These are phyloP conservation scores for Mormyrops boulengeri DNA, from an alignment of 2,797 vertebrate genomes.

Conservation along the genomic window DNA sequence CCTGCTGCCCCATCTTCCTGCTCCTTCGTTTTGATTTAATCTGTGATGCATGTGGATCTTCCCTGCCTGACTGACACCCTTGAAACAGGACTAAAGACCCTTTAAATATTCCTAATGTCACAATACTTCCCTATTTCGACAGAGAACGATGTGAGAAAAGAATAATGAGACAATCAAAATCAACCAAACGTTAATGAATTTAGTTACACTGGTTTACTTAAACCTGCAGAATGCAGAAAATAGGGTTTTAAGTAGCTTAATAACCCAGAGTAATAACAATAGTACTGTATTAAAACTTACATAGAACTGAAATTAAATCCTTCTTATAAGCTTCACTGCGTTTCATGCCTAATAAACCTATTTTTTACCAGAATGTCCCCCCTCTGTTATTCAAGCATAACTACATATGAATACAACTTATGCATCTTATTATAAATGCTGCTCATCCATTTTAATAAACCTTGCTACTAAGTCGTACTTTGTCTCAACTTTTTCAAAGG, in stretches of 20 bases:
- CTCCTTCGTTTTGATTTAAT: slow-evolving; percentile 31
- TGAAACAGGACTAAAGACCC: slow-evolving; percentile 46
- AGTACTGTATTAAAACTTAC: slow-evolving; percentile 41
- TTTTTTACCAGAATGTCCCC: slow-evolving; percentile 78
- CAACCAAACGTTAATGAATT: neutral
- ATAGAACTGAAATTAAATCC: slow-evolving; percentile 47
- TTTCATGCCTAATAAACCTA: slow-evolving; percentile 83
- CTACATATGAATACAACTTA: neutral
- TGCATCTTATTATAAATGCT: neutral
- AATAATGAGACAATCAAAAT: slow-evolving; percentile 43
- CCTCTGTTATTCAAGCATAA: slow-evolving; percentile 34
- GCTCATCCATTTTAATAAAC: neutral
- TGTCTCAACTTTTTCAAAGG: slow-evolving; percentile 24
- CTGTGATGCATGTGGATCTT: slow-evolving; percentile 65
- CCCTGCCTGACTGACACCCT: slow-evolving; percentile 55
- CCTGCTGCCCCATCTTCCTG: neutral
- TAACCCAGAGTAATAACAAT: slow-evolving; percentile 44
- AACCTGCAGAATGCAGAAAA: slow-evolving; percentile 34
- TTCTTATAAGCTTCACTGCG: slow-evolving; percentile 56
- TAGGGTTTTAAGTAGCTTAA: slow-evolving; percentile 27
- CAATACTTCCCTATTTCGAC: slow-evolving; percentile 32
- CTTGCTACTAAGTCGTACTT: slow-evolving; percentile 20
- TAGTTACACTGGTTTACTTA: slow-evolving; percentile 22
- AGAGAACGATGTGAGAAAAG: slow-evolving; percentile 49
- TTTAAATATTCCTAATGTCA: slow-evolving; percentile 37